These are phyloP conservation scores for Istiophorus platypterus DNA, from an alignment of 2,113 vertebrate species.

Conservation along the genomic window DNA sequence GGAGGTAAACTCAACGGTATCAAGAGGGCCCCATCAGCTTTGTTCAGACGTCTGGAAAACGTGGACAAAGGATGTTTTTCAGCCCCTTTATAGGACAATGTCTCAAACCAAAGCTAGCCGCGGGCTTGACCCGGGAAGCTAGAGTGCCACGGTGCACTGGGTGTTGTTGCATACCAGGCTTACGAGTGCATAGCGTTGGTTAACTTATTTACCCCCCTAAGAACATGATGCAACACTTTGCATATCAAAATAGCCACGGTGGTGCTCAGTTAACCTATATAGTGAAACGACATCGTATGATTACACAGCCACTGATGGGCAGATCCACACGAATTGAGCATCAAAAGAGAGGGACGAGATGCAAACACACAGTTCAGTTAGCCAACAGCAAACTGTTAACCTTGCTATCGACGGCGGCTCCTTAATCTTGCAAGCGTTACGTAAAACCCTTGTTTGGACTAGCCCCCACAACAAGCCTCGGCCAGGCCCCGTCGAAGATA, in stretches of 20 bases:
- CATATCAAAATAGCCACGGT: constrained; percentile 13
- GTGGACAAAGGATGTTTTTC: constrained; percentile 26
- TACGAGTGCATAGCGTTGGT: not conserved
- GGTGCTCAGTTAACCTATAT: not conserved
- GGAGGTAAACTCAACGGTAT: constrained; percentile 8
- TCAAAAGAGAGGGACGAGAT: not conserved
- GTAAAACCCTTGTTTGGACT: constrained; percentile 68
- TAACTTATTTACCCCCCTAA: constrained; percentile 41
- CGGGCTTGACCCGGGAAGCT: constrained; percentile 37
- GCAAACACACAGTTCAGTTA: constrained; percentile 3
- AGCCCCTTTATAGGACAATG: not conserved
- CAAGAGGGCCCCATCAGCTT: constrained; percentile 33
- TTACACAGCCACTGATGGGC: accelerated
- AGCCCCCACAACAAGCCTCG: constrained; percentile 60
- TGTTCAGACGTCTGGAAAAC: constrained; percentile 32
- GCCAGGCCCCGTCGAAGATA: constrained; percentile 58
- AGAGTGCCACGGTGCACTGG: constrained; percentile 15
- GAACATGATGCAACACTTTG: constrained; percentile 46
- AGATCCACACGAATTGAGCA: not conserved
- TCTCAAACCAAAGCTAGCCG: constrained; percentile 14
- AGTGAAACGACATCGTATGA: not conserved
- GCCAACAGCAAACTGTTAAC: constrained; percentile 34
- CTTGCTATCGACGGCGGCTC: constrained; percentile 42
- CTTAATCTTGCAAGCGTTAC: constrained; percentile 75
- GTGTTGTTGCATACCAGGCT: constrained; percentile 20